Evolutionary conservation across 23 tunicate species (phyloP).

Genomic region (Halocynthia roretzi): DNA sequence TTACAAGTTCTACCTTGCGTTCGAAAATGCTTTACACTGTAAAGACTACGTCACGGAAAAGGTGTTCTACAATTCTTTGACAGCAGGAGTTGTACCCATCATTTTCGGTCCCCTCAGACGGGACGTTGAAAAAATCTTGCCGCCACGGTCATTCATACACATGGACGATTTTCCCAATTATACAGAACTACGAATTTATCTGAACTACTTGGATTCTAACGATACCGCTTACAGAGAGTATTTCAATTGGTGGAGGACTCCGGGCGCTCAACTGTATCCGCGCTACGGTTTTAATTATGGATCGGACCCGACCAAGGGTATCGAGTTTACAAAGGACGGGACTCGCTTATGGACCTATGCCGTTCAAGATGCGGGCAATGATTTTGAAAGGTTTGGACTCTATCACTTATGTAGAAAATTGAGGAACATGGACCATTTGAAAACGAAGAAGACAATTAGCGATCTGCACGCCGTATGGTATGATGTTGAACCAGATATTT

Average conservation of each 20-base stretch:
- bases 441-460: conserved; percentile 5
- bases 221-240: conserved; percentile 60
- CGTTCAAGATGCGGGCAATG: conserved; percentile 9
- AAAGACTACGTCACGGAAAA: conserved; percentile 60
- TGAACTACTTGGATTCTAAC: conserved; percentile 32
- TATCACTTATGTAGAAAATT: conserved; percentile 38
- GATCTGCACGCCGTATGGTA: conserved; percentile 21
- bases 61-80: conserved; percentile 31
- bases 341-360: not conserved
- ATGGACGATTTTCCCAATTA: conserved; percentile 48
- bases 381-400: conserved; percentile 42
- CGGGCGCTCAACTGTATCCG: conserved; percentile 35
- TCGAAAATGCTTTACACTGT: conserved; percentile 53
- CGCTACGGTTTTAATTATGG: conserved; percentile 25
- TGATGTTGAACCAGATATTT: conserved; percentile 17
- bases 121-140: conserved; percentile 35
- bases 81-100: conserved; percentile 45
- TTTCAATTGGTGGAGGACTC: conserved; percentile 63
- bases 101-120: conserved; percentile 26
- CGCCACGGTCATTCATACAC: conserved; percentile 42
- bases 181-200: conserved; percentile 24
- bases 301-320: not conserved
- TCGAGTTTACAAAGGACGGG: not conserved
- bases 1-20: conserved; percentile 69
- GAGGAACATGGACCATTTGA: conserved; percentile 4